phyloP scores from a whole-genome alignment of 2,113 vertebrate species.

The Hoplias malabaricus region DNA sequence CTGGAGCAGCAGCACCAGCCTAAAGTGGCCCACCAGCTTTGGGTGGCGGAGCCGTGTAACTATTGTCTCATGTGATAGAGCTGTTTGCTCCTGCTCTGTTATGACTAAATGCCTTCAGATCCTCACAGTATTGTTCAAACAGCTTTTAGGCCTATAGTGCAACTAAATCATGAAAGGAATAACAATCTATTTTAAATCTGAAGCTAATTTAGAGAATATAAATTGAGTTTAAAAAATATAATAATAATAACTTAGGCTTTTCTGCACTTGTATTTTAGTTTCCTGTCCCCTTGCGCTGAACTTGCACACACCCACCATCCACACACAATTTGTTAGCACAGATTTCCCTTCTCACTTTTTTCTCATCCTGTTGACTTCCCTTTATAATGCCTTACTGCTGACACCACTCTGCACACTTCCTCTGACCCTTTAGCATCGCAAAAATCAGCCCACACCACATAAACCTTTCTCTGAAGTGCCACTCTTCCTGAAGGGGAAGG shows the following conservation, averaged over 20 bases:
- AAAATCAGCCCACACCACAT: neutral
- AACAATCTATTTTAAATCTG: too few relatives aligned
- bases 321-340: neutral
- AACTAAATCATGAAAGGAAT: too few relatives aligned
- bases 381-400: conserved; percentile 14
- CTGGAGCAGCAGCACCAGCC: too few relatives aligned
- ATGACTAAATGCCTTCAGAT: too few relatives aligned
- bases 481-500: neutral
- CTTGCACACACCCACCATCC: neutral
- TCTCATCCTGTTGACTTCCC: conserved; percentile 48
- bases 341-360: conserved; percentile 28
- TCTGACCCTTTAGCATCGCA: neutral
- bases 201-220: too few relatives aligned
- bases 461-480: neutral
- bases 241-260: neutral
- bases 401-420: conserved; percentile 22
- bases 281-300: neutral
- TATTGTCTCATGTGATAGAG: too few relatives aligned
- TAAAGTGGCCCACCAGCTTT: too few relatives aligned
- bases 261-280: neutral
- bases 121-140: too few relatives aligned
- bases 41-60: too few relatives aligned
- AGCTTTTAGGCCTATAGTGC: too few relatives aligned
- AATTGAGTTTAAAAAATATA: too few relatives aligned
- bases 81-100: too few relatives aligned